phyloP scores from a whole-genome alignment of 2,113 vertebrate genomes.

The Fulica atra region DNA sequence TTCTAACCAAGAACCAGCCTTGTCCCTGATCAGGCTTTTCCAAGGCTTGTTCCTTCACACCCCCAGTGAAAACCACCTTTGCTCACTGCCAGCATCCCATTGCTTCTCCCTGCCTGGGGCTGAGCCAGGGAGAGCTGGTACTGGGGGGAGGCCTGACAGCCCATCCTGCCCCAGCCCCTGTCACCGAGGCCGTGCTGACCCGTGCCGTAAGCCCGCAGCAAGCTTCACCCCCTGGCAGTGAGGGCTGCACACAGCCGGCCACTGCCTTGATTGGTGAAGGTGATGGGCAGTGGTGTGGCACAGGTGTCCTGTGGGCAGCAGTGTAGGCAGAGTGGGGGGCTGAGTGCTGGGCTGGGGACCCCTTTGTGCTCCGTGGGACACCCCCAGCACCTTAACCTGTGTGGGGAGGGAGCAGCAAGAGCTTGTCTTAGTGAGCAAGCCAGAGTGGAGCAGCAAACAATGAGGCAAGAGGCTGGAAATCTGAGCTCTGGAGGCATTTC shows the following conservation, averaged over 20 bases:
- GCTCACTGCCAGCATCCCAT: not conserved
- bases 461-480: conserved; percentile 42
- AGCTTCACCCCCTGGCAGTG: fast-evolving
- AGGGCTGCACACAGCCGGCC: fast-evolving
- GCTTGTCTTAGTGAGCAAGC: not conserved
- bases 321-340: not conserved
- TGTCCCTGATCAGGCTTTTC: not conserved
- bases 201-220: fast-evolving
- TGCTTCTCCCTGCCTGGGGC: not conserved
- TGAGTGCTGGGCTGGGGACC: not conserved
- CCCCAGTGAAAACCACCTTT: not conserved
- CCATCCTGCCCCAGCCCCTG: not conserved
- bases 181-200: not conserved
- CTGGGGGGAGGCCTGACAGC: fast-evolving
- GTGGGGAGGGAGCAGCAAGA: fast-evolving
- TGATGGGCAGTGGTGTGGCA: not conserved
- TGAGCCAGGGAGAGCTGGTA: not conserved
- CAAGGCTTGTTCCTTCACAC: fast-evolving
- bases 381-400: not conserved
- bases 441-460: not conserved
- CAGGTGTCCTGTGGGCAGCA: not conserved
- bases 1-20: not conserved
- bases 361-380: fast-evolving
- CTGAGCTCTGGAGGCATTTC: conserved; percentile 14
- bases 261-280: fast-evolving